Base-by-base conservation (phyloP, 2,113 vertebrate species). In the Colistium nudipinnis region DNA sequence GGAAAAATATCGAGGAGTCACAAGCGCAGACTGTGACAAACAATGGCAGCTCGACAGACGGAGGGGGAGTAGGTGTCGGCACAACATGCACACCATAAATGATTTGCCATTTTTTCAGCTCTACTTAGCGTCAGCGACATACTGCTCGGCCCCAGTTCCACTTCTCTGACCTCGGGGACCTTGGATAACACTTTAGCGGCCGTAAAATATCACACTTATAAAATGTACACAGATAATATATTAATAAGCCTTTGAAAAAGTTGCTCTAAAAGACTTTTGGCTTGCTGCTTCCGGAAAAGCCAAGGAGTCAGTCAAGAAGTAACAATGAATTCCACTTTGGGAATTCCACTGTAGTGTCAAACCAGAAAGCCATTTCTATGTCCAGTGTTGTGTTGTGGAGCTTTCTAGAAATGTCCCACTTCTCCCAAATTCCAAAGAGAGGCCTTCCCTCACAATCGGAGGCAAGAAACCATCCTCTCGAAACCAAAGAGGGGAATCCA, bases 401-500 rank as follows among this genome's bases (percentile, higher is more conserved):
- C 3, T 44, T 65, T 65, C 36, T 35, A 39, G 54, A 55, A 12
- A 54, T 63, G 39, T 36, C 56, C 36, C 27, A 14, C 27, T 33
- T 20, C 41, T 28, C 28, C 59, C 9, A 13, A 38, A 70, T 69
- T 9, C 59, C 33, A 60, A 53, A 13, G 14, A 31, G 33, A 35
- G 19, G 2, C 9, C 13, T n/a, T 63, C 39, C 8, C 28, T 33
- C 2, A 10, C n/a, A 52, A 64, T 62, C 45, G 49, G 27, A 31
- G 10, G 4, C 25, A 31, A 57, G 17, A 78, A 20, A 9, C 4
- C 20, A 30, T 56, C 55, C 27, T 6, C 30, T 41, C 13, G 57
- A 38, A 63, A 52, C 1, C 3, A 60, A 70, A 78, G 9, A 20
- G 17, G 20, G n/a, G 66, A 62, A 74, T 57, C 17, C 59, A 62